Evolutionary conservation across 2,888 invertebrate genomes (phyloP).

Genomic region (Charanyca ferruginea): DNA sequence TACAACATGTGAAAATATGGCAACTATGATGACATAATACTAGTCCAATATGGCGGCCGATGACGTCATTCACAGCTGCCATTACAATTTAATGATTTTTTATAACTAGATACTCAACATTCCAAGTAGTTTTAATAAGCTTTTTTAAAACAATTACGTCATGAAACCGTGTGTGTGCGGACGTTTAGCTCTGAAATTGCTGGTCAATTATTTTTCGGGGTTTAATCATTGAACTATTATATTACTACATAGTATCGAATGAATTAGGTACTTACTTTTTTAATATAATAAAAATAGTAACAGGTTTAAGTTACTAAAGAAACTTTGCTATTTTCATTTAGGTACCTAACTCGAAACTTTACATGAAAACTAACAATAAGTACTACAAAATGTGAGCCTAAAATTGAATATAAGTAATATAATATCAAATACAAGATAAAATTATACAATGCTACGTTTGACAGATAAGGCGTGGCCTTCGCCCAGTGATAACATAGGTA

Average conservation of each 20-base stretch:
- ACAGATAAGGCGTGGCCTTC: slow-evolving; percentile 66
- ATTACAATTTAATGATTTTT: slow-evolving; percentile 53
- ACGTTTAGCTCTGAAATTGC: slow-evolving; percentile 8
- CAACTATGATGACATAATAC: slow-evolving; percentile 24
- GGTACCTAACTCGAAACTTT: not conserved
- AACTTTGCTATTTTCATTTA: no score
- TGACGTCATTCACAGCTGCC: slow-evolving; percentile 56
- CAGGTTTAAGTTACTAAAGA: no score
- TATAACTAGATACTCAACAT: slow-evolving; percentile 22
- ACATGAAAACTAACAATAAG: slow-evolving; percentile 9
- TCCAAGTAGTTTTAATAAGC: slow-evolving; percentile 8
- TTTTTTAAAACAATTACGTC: slow-evolving; percentile 35
- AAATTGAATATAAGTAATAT: slow-evolving; percentile 53
- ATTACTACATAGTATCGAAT: no score
- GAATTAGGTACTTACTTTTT: no score
- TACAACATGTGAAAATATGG: slow-evolving; percentile 1
- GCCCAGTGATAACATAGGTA: slow-evolving; percentile 51
- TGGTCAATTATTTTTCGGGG: not conserved
- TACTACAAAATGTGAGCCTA: slow-evolving; percentile 26
- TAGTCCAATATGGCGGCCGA: slow-evolving; percentile 52
- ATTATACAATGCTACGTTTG: slow-evolving; percentile 50
- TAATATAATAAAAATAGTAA: no score
- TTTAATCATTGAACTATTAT: no score
- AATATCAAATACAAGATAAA: slow-evolving; percentile 54
- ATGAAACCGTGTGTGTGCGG: slow-evolving; percentile 24